Conservation (phyloP, 2,797 vertebrate genomes). For the Ctenosaura bakeri region DNA sequence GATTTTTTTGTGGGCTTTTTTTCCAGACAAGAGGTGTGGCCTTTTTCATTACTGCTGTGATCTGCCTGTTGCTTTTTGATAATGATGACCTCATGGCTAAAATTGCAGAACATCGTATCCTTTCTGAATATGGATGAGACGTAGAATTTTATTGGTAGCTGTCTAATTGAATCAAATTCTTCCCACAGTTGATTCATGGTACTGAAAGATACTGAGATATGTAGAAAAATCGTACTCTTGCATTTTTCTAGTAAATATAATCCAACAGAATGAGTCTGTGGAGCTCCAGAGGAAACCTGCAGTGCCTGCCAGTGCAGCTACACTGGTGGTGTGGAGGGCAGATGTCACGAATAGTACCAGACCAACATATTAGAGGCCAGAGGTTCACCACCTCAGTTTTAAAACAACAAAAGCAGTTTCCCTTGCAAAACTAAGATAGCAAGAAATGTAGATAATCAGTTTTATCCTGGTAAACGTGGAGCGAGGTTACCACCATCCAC, state of each 20-base stretch:
- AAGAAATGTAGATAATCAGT: background rate
- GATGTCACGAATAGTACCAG: background rate
- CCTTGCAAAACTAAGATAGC: background rate
- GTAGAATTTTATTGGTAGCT: background rate
- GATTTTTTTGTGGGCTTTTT: background rate
- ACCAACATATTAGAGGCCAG: background rate
- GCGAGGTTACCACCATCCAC: background rate
- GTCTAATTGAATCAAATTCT: background rate
- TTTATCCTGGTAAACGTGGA: background rate
- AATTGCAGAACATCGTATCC: slow-evolving; percentile 99
- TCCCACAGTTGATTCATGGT: background rate
- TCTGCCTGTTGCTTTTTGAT: slow-evolving; percentile 96
- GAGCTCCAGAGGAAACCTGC: too few species aligned
- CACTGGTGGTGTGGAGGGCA: too few species aligned
- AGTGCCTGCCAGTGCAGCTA: too few species aligned
- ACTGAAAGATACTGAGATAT: background rate
- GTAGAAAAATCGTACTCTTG: background rate
- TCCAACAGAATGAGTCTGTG: too few species aligned
- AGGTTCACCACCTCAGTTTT: background rate
- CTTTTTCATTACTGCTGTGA: slow-evolving; percentile 95
- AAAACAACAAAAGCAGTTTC: background rate
- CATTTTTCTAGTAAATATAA: background rate
- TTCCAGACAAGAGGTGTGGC: slow-evolving; percentile 93
- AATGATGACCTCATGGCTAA: slow-evolving; percentile 99
- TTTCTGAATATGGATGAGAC: slow-evolving; percentile 70